A percentile compares a stretch with the other conserved stretches of the same genome.
These are phyloP conservation scores for Rhingia campestris DNA, from an alignment of 2,888 invertebrate species.

Conservation along the genomic window DNA sequence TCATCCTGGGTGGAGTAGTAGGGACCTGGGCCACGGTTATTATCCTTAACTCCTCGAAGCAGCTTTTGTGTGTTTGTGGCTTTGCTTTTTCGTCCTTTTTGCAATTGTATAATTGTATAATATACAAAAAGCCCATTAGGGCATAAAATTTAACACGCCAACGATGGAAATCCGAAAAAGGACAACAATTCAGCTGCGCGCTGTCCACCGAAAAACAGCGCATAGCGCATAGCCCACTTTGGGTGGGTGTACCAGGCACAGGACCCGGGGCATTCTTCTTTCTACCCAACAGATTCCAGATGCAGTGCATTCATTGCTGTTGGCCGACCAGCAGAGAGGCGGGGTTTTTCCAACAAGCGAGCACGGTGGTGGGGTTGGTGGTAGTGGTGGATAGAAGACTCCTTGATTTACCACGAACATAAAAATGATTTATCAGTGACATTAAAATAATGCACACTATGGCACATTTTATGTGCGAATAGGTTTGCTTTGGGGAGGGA, in stretches of 20 bases:
- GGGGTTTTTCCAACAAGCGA: conserved; percentile 19
- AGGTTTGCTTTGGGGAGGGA: conserved; percentile 77
- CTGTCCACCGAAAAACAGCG: conserved; percentile 66
- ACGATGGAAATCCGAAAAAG: conserved; percentile 60
- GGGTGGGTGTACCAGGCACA: conserved; percentile 37
- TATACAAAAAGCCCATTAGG: conserved; percentile 73
- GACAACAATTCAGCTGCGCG: conserved; percentile 71
- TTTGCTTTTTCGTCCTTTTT: conserved; percentile 49
- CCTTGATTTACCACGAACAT: conserved; percentile 83
- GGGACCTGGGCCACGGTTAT: conserved; percentile 40
- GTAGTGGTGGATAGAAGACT: conserved; percentile 72
- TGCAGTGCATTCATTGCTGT: conserved; percentile 53
- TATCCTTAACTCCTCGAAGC: conserved; percentile 67
- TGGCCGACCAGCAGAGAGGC: conserved; percentile 6
- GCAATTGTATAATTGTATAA: conserved; percentile 73
- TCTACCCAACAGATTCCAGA: conserved; percentile 57
- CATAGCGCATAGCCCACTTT: conserved; percentile 39
- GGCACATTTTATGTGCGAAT: conserved; percentile 83
- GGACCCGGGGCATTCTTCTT: conserved; percentile 14
- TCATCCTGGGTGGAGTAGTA: not conserved
- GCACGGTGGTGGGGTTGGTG: conserved; percentile 5
- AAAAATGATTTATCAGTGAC: conserved; percentile 82
- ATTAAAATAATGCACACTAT: conserved; percentile 83
- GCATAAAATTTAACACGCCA: conserved; percentile 71
- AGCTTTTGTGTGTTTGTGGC: conserved; percentile 59